These are phyloP conservation scores for Caenorhabditis inopinata DNA, from an alignment of 1,140 invertebrate species.

Conservation along the genomic window DNA sequence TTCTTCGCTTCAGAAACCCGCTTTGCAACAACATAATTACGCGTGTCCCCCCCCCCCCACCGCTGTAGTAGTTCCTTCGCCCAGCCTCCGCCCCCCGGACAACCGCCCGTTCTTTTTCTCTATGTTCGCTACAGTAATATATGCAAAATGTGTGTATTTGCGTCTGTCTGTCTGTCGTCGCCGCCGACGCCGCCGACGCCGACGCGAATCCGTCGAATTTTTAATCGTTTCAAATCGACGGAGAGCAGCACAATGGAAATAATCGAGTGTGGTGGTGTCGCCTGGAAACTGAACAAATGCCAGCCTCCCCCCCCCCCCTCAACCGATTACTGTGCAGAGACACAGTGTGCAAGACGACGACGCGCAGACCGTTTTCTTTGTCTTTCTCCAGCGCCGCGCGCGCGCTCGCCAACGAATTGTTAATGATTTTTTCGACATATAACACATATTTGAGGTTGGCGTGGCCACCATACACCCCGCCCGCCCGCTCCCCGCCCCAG, in stretches of 20 bases:
- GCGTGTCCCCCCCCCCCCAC: not conserved
- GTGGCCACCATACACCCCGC: too few relatives aligned
- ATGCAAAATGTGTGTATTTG: constrained; percentile 27
- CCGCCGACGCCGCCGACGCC: not conserved
- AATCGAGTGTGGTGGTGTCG: too few relatives aligned
- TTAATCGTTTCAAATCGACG: not conserved
- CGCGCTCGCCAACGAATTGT: not conserved
- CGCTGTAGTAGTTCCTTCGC: too few relatives aligned
- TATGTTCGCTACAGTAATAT: not conserved
- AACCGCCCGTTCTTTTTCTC: too few relatives aligned
- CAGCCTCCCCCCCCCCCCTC: too few relatives aligned
- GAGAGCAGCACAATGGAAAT: not conserved
- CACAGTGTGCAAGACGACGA: not conserved
- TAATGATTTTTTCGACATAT: not conserved
- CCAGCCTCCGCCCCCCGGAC: too few relatives aligned
- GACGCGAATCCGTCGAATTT: not conserved
- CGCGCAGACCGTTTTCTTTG: not conserved
- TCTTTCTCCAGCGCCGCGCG: not conserved
- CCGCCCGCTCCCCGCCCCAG: too few relatives aligned
- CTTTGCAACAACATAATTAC: constrained; percentile 28
- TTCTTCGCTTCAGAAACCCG: not conserved
- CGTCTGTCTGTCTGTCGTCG: too few relatives aligned
- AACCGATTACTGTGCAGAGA: not conserved
- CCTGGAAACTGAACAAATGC: too few relatives aligned
- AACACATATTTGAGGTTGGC: not conserved